Percentiles rank a stretch among this genome's conserved stretches.
Conservation (phyloP, 2,888 invertebrate species). For the Drosophila recens region DNA sequence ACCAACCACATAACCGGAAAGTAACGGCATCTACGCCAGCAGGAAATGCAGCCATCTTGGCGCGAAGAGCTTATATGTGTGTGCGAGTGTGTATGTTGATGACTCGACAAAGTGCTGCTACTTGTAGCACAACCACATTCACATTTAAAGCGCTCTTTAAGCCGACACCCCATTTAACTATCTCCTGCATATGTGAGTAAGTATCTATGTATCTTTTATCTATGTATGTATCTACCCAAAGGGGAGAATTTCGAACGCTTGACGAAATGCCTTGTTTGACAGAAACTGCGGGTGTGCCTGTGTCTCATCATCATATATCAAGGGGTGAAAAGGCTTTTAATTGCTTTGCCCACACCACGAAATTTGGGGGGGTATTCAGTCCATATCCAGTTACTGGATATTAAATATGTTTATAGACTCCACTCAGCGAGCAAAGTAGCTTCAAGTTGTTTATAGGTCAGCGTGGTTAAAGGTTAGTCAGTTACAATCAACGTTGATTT, state of each 20-base stretch:
- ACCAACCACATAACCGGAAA: slow-evolving; percentile 26
- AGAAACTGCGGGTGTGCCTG: slow-evolving; percentile 15
- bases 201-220: slow-evolving; percentile 12
- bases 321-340: slow-evolving; percentile 28
- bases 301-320: slow-evolving; percentile 20
- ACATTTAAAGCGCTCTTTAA: slow-evolving; percentile 38
- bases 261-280: slow-evolving; percentile 20
- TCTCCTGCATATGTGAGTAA: slow-evolving; percentile 1
- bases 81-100: slow-evolving; percentile 14
- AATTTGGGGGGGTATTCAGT: slow-evolving; percentile 1
- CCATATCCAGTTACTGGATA: slow-evolving; percentile 30
- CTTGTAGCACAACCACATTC: slow-evolving; percentile 35
- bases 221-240: slow-evolving; percentile 9
- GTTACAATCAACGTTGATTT: slow-evolving; percentile 13
- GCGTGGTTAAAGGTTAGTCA: slow-evolving; percentile 27
- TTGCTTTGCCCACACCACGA: slow-evolving; percentile 20
- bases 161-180: slow-evolving; percentile 40
- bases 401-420: slow-evolving; percentile 24
- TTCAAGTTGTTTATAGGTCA: slow-evolving; percentile 32
- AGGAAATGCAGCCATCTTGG: slow-evolving; percentile 64
- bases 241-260: slow-evolving; percentile 4
- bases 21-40: slow-evolving; percentile 31
- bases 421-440: slow-evolving; percentile 24
- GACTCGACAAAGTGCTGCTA: slow-evolving; percentile 27
- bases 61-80: not conserved